phyloP scores from a whole-genome alignment of 2,113 vertebrate species.

The Muscicapa adusta region DNA sequence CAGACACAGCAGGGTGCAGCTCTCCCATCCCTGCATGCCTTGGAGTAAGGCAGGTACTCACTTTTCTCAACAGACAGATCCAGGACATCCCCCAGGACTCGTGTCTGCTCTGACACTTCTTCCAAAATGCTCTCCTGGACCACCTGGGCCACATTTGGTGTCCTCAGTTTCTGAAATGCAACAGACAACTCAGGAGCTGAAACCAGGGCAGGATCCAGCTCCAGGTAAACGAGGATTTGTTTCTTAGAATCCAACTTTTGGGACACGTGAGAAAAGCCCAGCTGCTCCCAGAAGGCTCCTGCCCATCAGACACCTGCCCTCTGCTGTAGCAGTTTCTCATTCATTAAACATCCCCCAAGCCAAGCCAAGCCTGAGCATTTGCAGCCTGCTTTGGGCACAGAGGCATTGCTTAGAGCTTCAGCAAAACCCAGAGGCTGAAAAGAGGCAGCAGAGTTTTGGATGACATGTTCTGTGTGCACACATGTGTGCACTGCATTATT shows the following conservation, averaged over 20 bases:
- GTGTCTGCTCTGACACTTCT: conserved; percentile 64
- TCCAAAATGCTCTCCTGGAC: conserved; percentile 71
- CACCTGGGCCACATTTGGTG: conserved; percentile 51
- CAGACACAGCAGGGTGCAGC: not conserved
- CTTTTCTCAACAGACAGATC: conserved; percentile 70
- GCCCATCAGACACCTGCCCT: not conserved
- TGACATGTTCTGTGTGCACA: not conserved
- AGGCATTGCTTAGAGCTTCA: not conserved
- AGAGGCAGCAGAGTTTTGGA: not conserved
- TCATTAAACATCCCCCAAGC: not conserved
- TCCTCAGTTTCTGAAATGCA: conserved; percentile 73
- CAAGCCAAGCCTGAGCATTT: not conserved
- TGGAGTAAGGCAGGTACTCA: conserved; percentile 42
- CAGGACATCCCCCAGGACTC: conserved; percentile 69
- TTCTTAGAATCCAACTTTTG: not conserved
- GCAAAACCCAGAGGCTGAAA: not conserved
- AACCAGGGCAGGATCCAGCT: not conserved
- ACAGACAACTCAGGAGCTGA: not conserved
- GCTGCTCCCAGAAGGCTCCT: not conserved
- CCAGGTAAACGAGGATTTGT: not conserved
- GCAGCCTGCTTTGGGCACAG: not conserved
- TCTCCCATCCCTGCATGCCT: not conserved
- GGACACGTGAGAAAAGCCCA: not conserved
- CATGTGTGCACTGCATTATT: fast-evolving
- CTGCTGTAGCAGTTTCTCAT: not conserved